Evolutionary conservation across 2,888 invertebrate species (phyloP).

Genomic region (Mechanitis messenoides): DNA sequence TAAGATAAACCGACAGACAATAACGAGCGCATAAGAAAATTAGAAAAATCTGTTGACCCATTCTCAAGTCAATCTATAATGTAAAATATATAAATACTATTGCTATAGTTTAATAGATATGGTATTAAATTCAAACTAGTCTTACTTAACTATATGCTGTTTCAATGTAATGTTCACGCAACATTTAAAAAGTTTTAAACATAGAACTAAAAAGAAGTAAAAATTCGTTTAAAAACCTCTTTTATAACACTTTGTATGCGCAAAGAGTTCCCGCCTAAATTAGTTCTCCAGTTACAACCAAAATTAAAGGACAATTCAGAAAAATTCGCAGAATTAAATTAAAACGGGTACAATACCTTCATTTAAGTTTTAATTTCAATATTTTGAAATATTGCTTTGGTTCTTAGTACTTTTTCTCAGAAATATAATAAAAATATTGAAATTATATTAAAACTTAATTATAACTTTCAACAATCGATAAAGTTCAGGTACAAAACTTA

Average conservation of each 20-base stretch:
- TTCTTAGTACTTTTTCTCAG: background rate
- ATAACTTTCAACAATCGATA: too few species aligned
- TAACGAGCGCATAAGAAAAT: too few species aligned
- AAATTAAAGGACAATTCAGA: background rate
- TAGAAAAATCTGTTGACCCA: too few species aligned
- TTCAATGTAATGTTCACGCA: background rate
- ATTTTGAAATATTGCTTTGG: background rate
- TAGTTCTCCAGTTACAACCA: background rate
- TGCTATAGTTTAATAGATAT: too few species aligned
- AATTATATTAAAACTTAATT: too few species aligned
- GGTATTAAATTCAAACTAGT: too few species aligned
- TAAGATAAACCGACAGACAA: too few species aligned
- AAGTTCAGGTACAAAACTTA: too few species aligned
- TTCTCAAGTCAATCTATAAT: too few species aligned
- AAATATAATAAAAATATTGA: too few species aligned
- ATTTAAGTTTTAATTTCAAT: background rate
- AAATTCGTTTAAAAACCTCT: background rate
- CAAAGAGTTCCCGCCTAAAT: conserved; percentile 1
- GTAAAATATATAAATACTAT: too few species aligned
- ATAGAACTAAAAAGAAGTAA: background rate
- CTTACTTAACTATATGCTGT: too few species aligned
- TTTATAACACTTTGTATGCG: conserved; percentile 5
- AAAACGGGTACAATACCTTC: background rate
- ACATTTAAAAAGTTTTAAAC: background rate
- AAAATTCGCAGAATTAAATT: conserved; percentile 3